Evolutionary conservation across 1,140 invertebrate species (phyloP).

Genomic region (Neodiprion pinetum): DNA sequence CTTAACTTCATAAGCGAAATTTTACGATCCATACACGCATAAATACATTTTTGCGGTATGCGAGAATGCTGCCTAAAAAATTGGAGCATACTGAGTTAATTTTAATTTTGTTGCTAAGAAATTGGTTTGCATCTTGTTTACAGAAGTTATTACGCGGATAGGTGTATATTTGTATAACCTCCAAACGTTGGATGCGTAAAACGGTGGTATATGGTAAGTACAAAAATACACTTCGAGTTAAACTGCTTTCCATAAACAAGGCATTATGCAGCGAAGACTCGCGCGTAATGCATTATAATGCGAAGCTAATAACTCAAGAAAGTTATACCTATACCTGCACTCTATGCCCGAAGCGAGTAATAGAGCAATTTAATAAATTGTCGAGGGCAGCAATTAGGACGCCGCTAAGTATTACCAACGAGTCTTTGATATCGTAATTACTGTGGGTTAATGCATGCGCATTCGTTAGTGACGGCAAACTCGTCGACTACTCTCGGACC

Average conservation of each 20-base stretch:
- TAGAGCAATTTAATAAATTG: constrained; percentile 55
- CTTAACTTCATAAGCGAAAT: no score
- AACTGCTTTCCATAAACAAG: background rate
- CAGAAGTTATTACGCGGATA: no score
- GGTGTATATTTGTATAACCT: no score
- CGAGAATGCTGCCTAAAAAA: no score
- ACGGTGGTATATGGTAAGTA: no score
- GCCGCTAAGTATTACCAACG: constrained; percentile 39
- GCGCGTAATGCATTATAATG: background rate
- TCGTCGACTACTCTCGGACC: background rate
- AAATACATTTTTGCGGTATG: no score
- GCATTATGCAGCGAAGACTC: background rate
- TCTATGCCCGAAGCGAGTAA: constrained; percentile 27
- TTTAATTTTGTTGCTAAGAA: no score
- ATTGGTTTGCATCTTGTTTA: no score
- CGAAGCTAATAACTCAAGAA: background rate
- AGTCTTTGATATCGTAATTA: constrained; percentile 48
- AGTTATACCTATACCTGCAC: background rate
- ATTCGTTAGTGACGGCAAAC: constrained; percentile 29
- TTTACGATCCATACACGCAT: no score
- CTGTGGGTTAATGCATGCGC: constrained; percentile 25
- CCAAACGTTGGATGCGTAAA: no score
- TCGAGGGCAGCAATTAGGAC: constrained; percentile 43
- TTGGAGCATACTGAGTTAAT: no score
- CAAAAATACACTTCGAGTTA: background rate